A percentile compares a stretch with the other conserved stretches of the same genome.
Conservation (phyloP, 1,140 invertebrate species). For the Drosophila santomea region DNA sequence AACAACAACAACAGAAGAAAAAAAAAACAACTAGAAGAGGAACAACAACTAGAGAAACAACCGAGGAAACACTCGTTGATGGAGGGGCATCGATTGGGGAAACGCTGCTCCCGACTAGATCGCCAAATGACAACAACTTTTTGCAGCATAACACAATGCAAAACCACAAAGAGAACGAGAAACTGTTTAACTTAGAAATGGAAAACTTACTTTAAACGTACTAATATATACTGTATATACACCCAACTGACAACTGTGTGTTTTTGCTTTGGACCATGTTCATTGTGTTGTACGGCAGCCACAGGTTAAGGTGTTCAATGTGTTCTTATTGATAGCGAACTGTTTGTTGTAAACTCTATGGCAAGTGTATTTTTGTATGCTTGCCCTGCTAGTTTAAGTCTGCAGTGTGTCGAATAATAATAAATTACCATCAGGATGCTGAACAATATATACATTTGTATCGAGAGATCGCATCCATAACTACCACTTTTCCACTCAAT, state of each 20-base stretch:
- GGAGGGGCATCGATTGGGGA: background rate
- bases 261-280: conserved; percentile 1
- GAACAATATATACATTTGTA: background rate
- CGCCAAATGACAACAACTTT: background rate
- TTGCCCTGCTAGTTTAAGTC: conserved; percentile 21
- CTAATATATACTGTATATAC: conserved; percentile 71
- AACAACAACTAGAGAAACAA: background rate
- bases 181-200: conserved; percentile 26
- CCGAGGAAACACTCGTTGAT: background rate
- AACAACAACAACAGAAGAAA: background rate
- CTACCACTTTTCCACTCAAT: too few species aligned
- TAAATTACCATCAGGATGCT: conserved; percentile 9
- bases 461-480: background rate
- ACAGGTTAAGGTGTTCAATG: background rate
- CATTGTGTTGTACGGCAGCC: background rate
- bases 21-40: too few species aligned
- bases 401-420: conserved; percentile 12
- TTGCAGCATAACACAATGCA: conserved; percentile 2
- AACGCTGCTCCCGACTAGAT: background rate
- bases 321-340: conserved; percentile 7
- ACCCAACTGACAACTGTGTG: conserved; percentile 17
- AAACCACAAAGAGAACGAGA: conserved; percentile 27
- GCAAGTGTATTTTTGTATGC: conserved; percentile 5
- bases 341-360: background rate
- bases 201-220: conserved; percentile 35